phyloP scores from a whole-genome alignment of 2,888 invertebrate species.

The Patella pellucida region DNA sequence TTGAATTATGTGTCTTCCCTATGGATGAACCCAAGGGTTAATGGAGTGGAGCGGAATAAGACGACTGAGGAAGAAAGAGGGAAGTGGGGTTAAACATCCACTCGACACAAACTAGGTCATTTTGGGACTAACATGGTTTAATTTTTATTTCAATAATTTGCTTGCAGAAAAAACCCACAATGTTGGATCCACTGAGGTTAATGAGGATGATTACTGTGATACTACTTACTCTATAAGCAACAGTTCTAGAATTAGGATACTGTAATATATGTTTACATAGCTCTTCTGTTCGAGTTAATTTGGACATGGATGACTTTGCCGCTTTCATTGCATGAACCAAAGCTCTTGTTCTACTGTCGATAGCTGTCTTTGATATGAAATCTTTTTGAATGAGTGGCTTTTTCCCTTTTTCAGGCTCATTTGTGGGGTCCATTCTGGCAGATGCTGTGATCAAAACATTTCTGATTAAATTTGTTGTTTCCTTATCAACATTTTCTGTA shows the following conservation, averaged over 20 bases:
- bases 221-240: slow-evolving; percentile 77
- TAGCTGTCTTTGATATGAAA: slow-evolving; percentile 44
- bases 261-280: slow-evolving; percentile 81
- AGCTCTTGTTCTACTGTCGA: slow-evolving; percentile 51
- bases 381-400: slow-evolving; percentile 44
- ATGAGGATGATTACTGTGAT: neutral
- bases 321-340: slow-evolving; percentile 48
- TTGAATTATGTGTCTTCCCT: too few species aligned
- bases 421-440: slow-evolving; percentile 10
- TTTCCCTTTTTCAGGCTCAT: slow-evolving; percentile 28
- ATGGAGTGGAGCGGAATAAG: too few species aligned
- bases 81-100: too few species aligned
- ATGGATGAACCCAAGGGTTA: too few species aligned
- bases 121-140: too few species aligned
- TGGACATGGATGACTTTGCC: slow-evolving; percentile 71
- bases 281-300: slow-evolving; percentile 78
- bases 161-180: too few species aligned
- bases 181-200: too few species aligned
- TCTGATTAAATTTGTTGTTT: slow-evolving; percentile 14
- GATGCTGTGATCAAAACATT: slow-evolving; percentile 18
- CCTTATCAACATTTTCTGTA: slow-evolving; percentile 15
- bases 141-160: too few species aligned
- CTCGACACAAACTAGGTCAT: too few species aligned
- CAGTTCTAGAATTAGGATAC: slow-evolving; percentile 81
- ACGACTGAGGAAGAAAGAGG: too few species aligned